These are phyloP conservation scores for Lepidocolaptes lacrymiger DNA, from an alignment of 2,797 vertebrate species.

Conservation along the genomic window DNA sequence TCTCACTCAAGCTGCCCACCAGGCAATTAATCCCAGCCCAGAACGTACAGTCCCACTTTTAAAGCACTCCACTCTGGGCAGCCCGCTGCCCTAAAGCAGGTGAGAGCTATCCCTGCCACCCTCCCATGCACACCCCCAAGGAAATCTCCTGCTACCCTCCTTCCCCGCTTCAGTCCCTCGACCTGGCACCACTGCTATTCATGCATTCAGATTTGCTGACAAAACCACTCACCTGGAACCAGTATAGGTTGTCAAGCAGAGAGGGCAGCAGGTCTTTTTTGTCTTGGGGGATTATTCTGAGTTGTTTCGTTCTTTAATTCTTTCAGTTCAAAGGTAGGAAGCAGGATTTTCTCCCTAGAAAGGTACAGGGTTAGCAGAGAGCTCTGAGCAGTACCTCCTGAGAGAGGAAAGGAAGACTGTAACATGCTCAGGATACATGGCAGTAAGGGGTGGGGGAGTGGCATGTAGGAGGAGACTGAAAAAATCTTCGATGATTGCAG, in stretches of 20 bases:
- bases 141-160: neutral
- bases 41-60: neutral
- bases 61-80: neutral
- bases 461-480: constrained; percentile 68
- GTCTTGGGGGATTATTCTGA: neutral
- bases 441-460: constrained; percentile 42
- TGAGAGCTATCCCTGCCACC: neutral
- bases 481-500: constrained; percentile 35
- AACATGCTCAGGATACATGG: constrained; percentile 35
- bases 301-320: neutral
- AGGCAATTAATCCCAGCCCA: neutral
- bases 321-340: neutral
- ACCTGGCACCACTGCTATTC: neutral
- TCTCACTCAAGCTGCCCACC: neutral
- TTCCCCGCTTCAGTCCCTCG: neutral
- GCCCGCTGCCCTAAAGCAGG: neutral
- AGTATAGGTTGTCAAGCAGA: neutral
- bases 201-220: neutral
- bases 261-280: neutral
- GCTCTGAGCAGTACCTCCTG: constrained; percentile 49
- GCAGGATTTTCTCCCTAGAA: constrained; percentile 21
- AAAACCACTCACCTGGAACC: constrained; percentile 58
- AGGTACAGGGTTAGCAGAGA: constrained; percentile 15
- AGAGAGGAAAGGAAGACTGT: constrained; percentile 43
- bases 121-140: neutral